A percentile compares a stretch with the other conserved stretches of the same genome.
These are phyloP conservation scores for Anolis carolinensis DNA, from an alignment of 2,113 vertebrate species.

Conservation along the genomic window DNA sequence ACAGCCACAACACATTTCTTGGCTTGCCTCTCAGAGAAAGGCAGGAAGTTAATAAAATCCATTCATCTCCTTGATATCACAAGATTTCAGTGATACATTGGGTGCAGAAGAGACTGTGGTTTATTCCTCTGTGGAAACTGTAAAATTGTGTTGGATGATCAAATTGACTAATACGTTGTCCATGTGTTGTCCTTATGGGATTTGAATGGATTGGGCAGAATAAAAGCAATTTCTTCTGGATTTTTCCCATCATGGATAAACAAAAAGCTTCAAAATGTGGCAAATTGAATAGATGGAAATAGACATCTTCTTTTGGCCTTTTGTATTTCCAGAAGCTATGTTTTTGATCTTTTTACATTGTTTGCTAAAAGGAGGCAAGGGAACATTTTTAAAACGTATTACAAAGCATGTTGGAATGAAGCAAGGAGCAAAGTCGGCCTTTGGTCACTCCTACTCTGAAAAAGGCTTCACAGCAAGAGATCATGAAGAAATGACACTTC, in stretches of 20 bases:
- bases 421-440: conserved; percentile 18
- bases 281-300: not conserved
- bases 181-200: conserved; percentile 49
- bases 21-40: conserved; percentile 10
- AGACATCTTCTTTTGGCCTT: conserved; percentile 6
- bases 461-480: not conserved
- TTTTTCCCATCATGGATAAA: conserved; percentile 29
- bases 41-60: conserved; percentile 1
- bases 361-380: conserved; percentile 26
- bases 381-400: not conserved
- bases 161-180: conserved; percentile 51
- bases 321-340: conserved; percentile 38
- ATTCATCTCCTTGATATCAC: conserved; percentile 13
- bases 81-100: conserved; percentile 27
- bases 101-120: conserved; percentile 17
- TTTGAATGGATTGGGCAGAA: conserved; percentile 55
- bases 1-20: conserved; percentile 33
- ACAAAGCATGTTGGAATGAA: not conserved
- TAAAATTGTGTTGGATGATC: conserved; percentile 49
- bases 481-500: conserved; percentile 17
- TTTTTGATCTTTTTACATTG: conserved; percentile 47
- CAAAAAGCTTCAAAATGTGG: conserved; percentile 53
- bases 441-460: not conserved
- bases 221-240: conserved; percentile 39
- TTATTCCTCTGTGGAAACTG: conserved; percentile 8